Base-by-base conservation (phyloP, 2,797 vertebrate genomes). In the Phrynocephalus guinanensis region DNA sequence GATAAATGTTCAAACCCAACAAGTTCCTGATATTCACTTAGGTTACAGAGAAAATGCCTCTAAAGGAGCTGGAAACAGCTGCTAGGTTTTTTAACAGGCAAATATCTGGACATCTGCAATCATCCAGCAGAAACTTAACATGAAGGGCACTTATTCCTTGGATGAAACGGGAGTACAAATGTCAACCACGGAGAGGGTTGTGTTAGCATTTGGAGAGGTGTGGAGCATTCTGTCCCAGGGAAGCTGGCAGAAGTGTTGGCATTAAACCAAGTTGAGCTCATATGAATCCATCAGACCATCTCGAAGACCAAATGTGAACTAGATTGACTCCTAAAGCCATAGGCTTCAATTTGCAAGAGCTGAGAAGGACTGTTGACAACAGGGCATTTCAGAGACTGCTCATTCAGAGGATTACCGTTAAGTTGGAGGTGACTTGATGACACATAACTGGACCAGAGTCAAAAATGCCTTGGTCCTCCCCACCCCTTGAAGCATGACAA, bases 51-150 rank as follows among this genome's bases (percentile, higher is more conserved):
- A 30, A 16, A n/a, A 20, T 16, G 80, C 86, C 89, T 87, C 38
- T 66, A 30, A 91, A 84, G 67, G 89, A 75, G 90, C 87, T 82
- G 83, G 26, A 92, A 93, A 93, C 26, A 87, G 0, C 8, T 82
- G 28, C 83, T 91, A 66, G 63, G 63, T 28, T 3, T 26, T 79
- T 26, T 4, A 56, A 71, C 71, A 89, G 88, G 81, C 86, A 93
- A 18, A 79, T 90, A 92, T 90, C 87, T 89, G 81, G 79, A 89
- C 85, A 11, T 56, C 52, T 71, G 15, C 85, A 91, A 83, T 24
- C 63, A 76, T 79, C 30, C 22, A 83, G 60, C 90, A 52, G 1
- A 81, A 80, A 66, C 93, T 67, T 73, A 63, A 33, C 0, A 10
- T 50, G 63, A 82, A 84, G 33, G 67, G 82, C 72, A 81, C 50